Conservation (phyloP, 2,797 vertebrate species). For the Alca torda region DNA sequence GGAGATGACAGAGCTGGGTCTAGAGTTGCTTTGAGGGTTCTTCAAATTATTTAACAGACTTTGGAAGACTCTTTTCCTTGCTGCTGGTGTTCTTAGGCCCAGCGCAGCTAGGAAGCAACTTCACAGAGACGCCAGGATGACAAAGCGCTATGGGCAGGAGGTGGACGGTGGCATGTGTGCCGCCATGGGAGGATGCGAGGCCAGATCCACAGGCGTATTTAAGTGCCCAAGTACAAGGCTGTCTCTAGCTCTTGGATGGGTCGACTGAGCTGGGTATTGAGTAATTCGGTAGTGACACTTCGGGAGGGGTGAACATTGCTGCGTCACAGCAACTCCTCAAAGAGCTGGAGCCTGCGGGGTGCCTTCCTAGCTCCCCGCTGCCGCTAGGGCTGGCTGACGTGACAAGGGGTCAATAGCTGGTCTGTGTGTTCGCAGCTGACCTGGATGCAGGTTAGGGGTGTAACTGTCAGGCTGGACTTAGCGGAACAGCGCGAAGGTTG, state of each 20-base stretch:
- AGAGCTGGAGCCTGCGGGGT: neutral
- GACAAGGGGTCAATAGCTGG: neutral
- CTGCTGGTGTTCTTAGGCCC: neutral
- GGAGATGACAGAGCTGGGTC: neutral
- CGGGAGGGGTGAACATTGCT: neutral
- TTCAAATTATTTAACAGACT: neutral
- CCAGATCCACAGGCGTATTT: neutral
- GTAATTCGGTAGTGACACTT: neutral
- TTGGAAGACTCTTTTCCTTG: neutral
- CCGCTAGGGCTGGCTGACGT: neutral
- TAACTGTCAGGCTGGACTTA: neutral
- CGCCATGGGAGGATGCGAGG: neutral
- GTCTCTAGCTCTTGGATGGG: neutral
- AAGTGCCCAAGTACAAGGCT: neutral
- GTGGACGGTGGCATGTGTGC: neutral
- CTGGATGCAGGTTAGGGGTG: neutral
- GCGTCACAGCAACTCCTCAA: neutral
- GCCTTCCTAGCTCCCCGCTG: fast-evolving
- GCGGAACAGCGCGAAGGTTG: neutral
- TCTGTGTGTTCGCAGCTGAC: neutral
- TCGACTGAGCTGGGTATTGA: neutral
- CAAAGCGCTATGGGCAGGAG: neutral
- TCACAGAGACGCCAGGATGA: neutral
- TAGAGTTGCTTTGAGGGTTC: neutral
- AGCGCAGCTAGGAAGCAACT: fast-evolving